Evolutionary conservation across 1,140 invertebrate species (phyloP), one percentile per base, ranked within the genome.

Genomic region (Brachionus calyciflorus): DNA sequence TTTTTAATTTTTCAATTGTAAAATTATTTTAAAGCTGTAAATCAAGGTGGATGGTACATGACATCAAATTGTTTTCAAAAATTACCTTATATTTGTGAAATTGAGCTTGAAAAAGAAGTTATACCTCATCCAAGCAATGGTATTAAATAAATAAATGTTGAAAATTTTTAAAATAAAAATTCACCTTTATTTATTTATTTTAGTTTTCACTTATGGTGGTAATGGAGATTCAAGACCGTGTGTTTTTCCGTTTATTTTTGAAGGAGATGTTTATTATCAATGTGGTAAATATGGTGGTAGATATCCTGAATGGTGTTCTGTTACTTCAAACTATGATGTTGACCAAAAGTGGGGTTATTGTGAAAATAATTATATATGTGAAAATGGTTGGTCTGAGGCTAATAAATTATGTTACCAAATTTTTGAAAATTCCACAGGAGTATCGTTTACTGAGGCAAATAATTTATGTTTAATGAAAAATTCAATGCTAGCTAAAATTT

Each of bases 261-360:
- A 76, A 17, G 53, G 49, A 7, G 73, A 78, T 48, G 44, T 46
- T 2, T 79, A 79, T 51, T 44, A 41, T 46, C 26, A 55, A 48
- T 79, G 78, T 69, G 51, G 21, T 17, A 63, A 49, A 19, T 44
- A 65, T n/a, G 40, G 26, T n/a, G 37, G 14, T 21, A 49, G 46
- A 30, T 26, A 44, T 17, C 30, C 21, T n/a, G 33, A 63, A 21
- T 79, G 78, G 78, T 79, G 78, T 57, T 46, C 57, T 19, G 77
- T 53, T 17, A 79, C 69, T 12, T 37, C 70, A 7, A 76, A 79
- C 44, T 79, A 78, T 44, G 78, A 79, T 37, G 69, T 49, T 6
- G 77, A 79, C 51, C n/a, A 51, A 26, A 68, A 65, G 21, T 79
- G 78, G 78, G 78, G 77, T 44, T 79, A 55, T 48, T 79, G 78